Base-by-base conservation (phyloP, 1,140 invertebrate species). In the Rhizoglyphus robini region DNA sequence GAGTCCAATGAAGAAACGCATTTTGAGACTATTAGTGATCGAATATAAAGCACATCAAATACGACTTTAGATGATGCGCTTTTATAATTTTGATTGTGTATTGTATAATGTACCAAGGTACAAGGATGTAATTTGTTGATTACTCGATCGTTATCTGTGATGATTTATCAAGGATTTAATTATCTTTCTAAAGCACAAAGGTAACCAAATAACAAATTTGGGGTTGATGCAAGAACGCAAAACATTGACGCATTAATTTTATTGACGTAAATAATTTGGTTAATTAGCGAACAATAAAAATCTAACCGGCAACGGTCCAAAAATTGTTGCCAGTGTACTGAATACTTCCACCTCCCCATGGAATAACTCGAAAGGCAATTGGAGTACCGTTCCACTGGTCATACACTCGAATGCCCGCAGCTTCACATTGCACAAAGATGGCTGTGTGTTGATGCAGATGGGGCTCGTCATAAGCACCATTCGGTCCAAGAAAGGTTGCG, bases 301-400 rank as follows among this genome's bases (percentile, higher is more conserved):
- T n/a, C n/a, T n/a, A n/a, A n/a, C n/a, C n/a, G n/a, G 63, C 63
- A 48, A 64, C 51, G n/a, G 63, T 64, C 3, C 29, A 64, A 25
- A 49, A 64, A n/a, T 64, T 64, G 30, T 49, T 51, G 1, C 63
- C 63, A 13, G 4, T 23, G 25, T 63, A 63, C 34, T 63, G 63
- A n/a, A 20, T n/a, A 1, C 18, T 27, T 1, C 11, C 1, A 34
- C 63, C 63, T 25, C 15, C 41, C 63, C 63, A 64, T 30, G 27
- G 41, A 27, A 64, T 64, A 30, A 64, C 29, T 2, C 63, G 63
- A n/a, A 2, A 64, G 1, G 13, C 46, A 27, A 64, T 64, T 11
- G 63, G 63, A 20, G 63, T 64, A 18, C 63, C 63, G 29, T 27
- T 51, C 63, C 63, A 64, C 29, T 64, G 63, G 32, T 64, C 63